These are phyloP conservation scores for Limnephilus rhombicus DNA, from an alignment of 2,888 invertebrate genomes.

Conservation along the genomic window DNA sequence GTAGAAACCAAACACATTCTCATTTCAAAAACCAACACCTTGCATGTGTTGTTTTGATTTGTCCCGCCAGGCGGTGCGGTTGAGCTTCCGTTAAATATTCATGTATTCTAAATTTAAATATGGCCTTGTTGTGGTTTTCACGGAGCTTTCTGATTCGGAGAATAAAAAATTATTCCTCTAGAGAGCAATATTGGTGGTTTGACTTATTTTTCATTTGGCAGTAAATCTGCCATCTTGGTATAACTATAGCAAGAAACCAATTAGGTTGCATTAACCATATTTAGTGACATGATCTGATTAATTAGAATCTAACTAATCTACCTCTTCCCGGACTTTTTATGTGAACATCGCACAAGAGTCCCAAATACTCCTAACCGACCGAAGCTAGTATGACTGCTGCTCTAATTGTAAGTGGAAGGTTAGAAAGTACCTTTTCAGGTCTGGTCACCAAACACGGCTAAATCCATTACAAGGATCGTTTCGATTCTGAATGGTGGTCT, in stretches of 20 bases:
- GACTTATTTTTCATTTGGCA: background rate
- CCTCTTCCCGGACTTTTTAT: too few species aligned
- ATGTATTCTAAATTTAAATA: slow-evolving; percentile 19
- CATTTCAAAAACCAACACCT: background rate
- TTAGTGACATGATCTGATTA: background rate
- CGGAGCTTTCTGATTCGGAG: background rate
- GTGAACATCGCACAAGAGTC: too few species aligned
- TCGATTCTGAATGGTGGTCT: too few species aligned
- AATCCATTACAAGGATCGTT: too few species aligned
- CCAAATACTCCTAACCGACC: too few species aligned
- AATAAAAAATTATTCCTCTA: background rate
- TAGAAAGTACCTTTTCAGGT: too few species aligned
- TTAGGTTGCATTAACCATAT: background rate
- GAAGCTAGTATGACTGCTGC: too few species aligned
- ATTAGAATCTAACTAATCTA: background rate
- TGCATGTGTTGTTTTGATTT: background rate
- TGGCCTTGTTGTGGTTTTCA: background rate
- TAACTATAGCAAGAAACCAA: background rate
- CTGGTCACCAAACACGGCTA: too few species aligned
- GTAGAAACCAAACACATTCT: too few species aligned
- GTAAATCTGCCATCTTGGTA: background rate
- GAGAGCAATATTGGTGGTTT: background rate
- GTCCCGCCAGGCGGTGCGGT: background rate
- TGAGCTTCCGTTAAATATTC: slow-evolving; percentile 22
- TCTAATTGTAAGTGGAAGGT: too few species aligned